Evolutionary conservation across 2,888 invertebrate species (phyloP), one percentile per base, ranked within the genome.

Genomic region (Epirrita christyi): DNA sequence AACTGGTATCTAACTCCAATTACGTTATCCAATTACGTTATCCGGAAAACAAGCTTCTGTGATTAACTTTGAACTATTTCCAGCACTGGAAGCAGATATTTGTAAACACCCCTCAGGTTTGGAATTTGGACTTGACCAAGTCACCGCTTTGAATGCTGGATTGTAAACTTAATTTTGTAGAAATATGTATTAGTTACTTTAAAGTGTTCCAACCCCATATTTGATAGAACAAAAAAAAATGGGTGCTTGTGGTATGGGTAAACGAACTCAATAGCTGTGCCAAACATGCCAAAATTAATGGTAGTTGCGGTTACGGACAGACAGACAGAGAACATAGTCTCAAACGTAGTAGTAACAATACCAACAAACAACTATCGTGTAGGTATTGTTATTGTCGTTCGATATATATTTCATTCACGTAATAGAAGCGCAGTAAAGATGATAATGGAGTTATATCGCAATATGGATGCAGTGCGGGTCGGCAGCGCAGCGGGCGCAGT

Each of bases 391-490:
- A 32, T 52, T 43, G 40, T 45, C 32, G 51, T 56, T 56, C 11
- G 38, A 55, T 54, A 43, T 55, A 55, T 51, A 55, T 50, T 38
- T 21, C 21, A 36, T 50, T 55, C 59, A 51, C 51, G 51, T 51
- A 38, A 32, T 55, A 36, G 32, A 51, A 43, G 43, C 27, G 50
- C 53, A 47, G 54, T 54, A 50, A 51, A 51, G 38, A 59, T 51
- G 63, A 62, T 49, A 48, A 66, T 56, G 67, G 67, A 71, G 50
- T 58, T 69, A 73, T 76, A 76, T 77, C 61, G 70, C 63, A 70
- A 69, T 75, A 78, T 80, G 67, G 78, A 80, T 81, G 78, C 71
- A 76, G 72, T 71, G 70, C 68, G 67, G 70, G 63, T 40, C 66
- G 68, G 57, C 64, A 49, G 65, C 70, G 70, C 9, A 9, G 70